Evolutionary conservation across 1,140 invertebrate genomes (phyloP).

Genomic region (Sesamia nonagrioides): DNA sequence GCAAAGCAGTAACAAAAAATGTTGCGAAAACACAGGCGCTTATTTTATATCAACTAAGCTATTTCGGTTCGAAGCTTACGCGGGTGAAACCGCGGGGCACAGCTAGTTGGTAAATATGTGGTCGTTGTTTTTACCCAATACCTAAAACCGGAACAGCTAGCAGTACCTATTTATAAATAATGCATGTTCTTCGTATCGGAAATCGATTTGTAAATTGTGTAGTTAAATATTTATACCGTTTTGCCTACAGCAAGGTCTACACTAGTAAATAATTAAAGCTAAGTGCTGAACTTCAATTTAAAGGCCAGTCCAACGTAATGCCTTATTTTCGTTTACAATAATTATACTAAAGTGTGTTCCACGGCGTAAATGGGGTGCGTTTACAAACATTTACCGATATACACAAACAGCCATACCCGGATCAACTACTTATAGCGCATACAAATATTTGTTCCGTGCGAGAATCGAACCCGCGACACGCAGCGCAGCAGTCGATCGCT

Average conservation of each 20-base stretch:
- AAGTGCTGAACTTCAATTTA: neutral
- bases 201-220: constrained; percentile 41
- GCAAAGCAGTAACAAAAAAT: too few species aligned
- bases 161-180: constrained; percentile 26
- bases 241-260: neutral
- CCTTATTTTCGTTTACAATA: too few species aligned
- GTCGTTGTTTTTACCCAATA: neutral
- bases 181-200: constrained; percentile 18
- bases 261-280: neutral
- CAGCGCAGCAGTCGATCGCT: too few species aligned
- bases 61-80: too few species aligned
- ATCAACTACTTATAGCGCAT: neutral
- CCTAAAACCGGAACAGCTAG: constrained; percentile 6
- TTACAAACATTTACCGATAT: neutral
- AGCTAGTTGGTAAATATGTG: constrained; percentile 2
- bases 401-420: neutral
- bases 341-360: too few species aligned
- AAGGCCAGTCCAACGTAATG: neutral
- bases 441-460: too few species aligned
- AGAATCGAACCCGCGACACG: too few species aligned
- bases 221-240: constrained; percentile 32
- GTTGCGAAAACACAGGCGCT: too few species aligned
- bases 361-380: too few species aligned
- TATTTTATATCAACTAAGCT: neutral
- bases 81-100: too few species aligned